Evolutionary conservation across 2,888 invertebrate species (phyloP), one percentile per base, ranked within the genome.

Genomic region (Lasioglossum marginatum): DNA sequence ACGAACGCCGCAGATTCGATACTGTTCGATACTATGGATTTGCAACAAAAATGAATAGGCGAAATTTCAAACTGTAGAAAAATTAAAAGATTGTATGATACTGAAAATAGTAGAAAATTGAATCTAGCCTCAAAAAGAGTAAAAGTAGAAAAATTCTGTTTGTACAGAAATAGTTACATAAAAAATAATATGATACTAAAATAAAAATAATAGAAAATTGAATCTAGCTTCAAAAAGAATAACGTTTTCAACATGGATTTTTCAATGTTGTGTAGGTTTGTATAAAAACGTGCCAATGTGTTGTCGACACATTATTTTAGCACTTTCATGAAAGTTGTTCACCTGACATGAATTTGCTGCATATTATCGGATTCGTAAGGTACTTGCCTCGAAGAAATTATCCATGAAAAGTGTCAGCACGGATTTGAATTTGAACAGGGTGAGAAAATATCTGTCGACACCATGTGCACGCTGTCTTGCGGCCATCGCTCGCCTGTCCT

Each of bases 401-500:
- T 31, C 63, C 16, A 16, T 31, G 63, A 63, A 63, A 31, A 63
- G 63, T 19, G 63, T 63, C 63, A 19, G 63, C 19, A 31, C 63
- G 31, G 63, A 63, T 63, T 63, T 63, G 16, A 63, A 63, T 63
- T 31, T 63, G 63, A 63, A 31, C 31, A 16, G 31, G 31, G 31
- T 63, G 63, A 14, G 63, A 63, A 63, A 63, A 63, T 63, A 19
- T 63, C 31, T 63, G 63, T 68, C 68, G 45, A 40, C 43, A 31
- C 43, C 40, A 37, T 68, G 68, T 68, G 19, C 19, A 1, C 37
- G 48, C 45, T 27, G 37, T 37, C 66, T 27, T 77, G 70, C 77
- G n/a, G 27, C 37, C 19, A 77, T 77, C 63, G 63, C 31, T 63
- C 63, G 63, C 63, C 63, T 63, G 63, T 63, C 63, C 48, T 27